Evolutionary conservation across 2,797 vertebrate species (phyloP).

Genomic region (Harpagifer antarcticus): DNA sequence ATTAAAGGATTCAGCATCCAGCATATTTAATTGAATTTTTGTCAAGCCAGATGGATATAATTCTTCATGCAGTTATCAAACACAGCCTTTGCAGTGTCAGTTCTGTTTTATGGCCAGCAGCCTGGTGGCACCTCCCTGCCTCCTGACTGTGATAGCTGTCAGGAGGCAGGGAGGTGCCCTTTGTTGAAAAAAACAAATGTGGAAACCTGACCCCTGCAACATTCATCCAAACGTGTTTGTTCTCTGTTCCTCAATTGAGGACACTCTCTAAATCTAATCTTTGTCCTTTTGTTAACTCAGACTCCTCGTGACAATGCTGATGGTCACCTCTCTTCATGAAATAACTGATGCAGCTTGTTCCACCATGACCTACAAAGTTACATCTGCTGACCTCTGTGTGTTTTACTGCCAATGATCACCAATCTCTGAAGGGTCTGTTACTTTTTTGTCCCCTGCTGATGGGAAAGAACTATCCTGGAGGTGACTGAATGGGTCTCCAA

Average conservation of each 20-base stretch:
- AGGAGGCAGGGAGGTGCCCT: constrained; percentile 37
- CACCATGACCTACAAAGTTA: constrained; percentile 39
- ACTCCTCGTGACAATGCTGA: constrained; percentile 27
- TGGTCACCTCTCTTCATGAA: constrained; percentile 22
- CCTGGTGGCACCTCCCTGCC: constrained; percentile 23
- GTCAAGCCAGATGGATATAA: constrained; percentile 53
- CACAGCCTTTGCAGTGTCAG: constrained; percentile 37
- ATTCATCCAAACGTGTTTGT: constrained; percentile 29
- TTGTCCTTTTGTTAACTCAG: constrained; percentile 15
- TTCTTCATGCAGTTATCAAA: constrained; percentile 26
- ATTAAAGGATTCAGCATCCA: constrained; percentile 33
- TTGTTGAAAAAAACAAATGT: constrained; percentile 30
- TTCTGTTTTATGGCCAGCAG: constrained; percentile 37
- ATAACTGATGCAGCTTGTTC: constrained; percentile 34
- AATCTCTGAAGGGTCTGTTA: constrained; percentile 39
- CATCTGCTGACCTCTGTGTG: constrained; percentile 55
- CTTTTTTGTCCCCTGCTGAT: constrained; percentile 33
- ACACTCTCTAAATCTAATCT: constrained; percentile 48
- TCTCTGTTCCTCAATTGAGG: constrained; percentile 17
- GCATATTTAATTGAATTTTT: constrained; percentile 36
- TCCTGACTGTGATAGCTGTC: constrained; percentile 42
- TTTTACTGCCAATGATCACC: constrained; percentile 24
- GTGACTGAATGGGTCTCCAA: constrained; percentile 26
- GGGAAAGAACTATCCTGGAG: constrained; percentile 22
- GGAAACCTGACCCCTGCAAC: constrained; percentile 40